Conservation (phyloP, 2,113 vertebrate species). For the Corapipo altera region DNA sequence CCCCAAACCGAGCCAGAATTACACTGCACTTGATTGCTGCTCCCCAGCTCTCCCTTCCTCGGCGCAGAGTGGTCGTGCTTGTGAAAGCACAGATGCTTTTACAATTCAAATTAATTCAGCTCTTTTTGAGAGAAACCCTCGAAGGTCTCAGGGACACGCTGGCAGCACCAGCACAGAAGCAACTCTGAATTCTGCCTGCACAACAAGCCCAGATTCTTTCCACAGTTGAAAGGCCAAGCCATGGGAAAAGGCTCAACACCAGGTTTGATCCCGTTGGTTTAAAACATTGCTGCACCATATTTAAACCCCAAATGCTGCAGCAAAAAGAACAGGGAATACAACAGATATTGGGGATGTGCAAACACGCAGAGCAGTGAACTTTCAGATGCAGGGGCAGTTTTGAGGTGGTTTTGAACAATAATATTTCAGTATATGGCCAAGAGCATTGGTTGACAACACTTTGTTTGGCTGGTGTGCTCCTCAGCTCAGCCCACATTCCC, state of each 20-base stretch:
- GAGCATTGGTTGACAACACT: not conserved
- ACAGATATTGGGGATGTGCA: not conserved
- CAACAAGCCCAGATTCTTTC: not conserved
- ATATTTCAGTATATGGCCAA: not conserved
- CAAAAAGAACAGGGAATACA: not conserved
- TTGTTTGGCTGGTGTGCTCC: not conserved
- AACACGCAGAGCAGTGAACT: accelerated
- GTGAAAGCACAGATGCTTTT: not conserved
- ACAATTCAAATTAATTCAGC: not conserved
- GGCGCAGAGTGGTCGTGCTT: not conserved
- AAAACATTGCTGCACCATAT: accelerated
- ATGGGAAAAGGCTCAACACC: not conserved
- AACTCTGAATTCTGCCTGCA: not conserved
- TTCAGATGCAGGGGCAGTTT: not conserved
- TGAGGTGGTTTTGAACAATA: not conserved
- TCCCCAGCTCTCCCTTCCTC: not conserved
- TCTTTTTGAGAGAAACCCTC: not conserved
- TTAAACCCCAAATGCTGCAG: not conserved
- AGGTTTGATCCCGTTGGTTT: not conserved
- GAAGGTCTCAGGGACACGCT: not conserved
- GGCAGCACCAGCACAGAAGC: not conserved
- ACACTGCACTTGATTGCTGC: not conserved
- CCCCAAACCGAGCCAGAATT: not conserved
- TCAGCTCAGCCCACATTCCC: not conserved
- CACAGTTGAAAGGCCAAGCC: not conserved